Conservation (phyloP, 2,888 invertebrate species). For the Rhamnusium bicolor region DNA sequence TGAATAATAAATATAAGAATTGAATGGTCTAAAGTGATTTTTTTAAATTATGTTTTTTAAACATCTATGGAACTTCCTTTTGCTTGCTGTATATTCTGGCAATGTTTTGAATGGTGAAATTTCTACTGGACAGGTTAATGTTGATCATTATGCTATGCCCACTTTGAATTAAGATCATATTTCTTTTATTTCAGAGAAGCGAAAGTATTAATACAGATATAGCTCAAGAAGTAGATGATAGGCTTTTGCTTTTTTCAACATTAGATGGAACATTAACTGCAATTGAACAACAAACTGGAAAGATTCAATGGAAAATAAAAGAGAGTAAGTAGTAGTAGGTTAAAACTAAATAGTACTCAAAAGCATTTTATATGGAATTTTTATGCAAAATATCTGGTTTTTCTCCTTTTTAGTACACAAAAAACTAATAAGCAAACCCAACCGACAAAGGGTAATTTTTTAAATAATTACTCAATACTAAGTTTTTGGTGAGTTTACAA, state of each 20-base stretch:
- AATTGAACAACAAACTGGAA: constrained; percentile 89
- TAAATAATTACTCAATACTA: no score
- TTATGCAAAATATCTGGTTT: no score
- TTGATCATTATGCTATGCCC: neutral
- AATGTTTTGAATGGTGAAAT: neutral
- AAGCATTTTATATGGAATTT: neutral
- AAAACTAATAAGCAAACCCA: no score
- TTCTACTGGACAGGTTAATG: neutral
- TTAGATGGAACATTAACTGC: constrained; percentile 94
- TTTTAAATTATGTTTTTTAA: neutral
- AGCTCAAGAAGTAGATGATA: constrained; percentile 79
- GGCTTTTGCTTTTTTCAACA: constrained; percentile 90
- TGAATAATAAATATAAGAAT: neutral
- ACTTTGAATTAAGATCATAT: neutral
- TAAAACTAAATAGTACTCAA: neutral
- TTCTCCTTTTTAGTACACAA: no score
- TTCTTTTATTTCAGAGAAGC: constrained; percentile 39
- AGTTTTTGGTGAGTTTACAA: no score
- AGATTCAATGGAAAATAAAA: constrained; percentile 91
- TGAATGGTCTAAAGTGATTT: neutral
- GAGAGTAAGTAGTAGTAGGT: constrained; percentile 78
- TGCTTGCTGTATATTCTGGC: neutral
- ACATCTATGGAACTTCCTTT: neutral
- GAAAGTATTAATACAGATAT: constrained; percentile 70
- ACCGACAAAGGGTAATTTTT: no score